Base-by-base conservation (phyloP, 2,797 vertebrate genomes). In the Pangasius sanitwongsei region DNA sequence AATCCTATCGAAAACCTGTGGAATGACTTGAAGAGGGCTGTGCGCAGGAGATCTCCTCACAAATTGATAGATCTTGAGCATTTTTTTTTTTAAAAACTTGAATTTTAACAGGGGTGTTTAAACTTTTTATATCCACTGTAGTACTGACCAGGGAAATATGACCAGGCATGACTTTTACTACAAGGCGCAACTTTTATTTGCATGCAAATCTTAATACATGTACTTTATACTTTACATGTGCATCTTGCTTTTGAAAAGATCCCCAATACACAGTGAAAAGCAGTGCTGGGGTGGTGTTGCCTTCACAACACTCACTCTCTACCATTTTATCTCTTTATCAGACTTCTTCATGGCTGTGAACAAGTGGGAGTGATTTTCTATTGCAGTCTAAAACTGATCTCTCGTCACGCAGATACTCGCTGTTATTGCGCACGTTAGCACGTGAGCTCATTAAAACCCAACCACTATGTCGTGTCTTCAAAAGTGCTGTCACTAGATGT, bases 371-470 rank as follows among this genome's bases (percentile, higher is more conserved):
- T 44, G 81, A 83, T 44, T 83, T 83, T 83, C 81, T 59, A 25
- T 7, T 48, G 61, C 82, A n/a, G 82, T 85, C 44, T 34, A 53
- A 85, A 85, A 34, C 83, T 18, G 83, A 69, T 85, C 63, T 72
- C 82, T 16, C 85, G 61, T 87, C 91, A 94, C 94, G 94, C 94
- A 93, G 93, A 95, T 48, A 41, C 93, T 41, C 12, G 23, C 6
- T 92, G n/a, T 83, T 86, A 84, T 85, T 86, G 85, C 74, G 87
- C 88, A 48, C 86, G 53, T 88, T 55, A 50, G 83, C 81, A 70
- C 77, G 77, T 34, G 77, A 87, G 57, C 57, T 75, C 57, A 90
- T 88, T 89, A 55, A 74, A 83, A 83, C 37, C 37, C 0, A 37
- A 20, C 59, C 16, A 31, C 86, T 81, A n/a, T 25, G 86, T 50